Base-by-base conservation (phyloP, 2,888 invertebrate genomes). In the Tenthredo distinguenda region DNA sequence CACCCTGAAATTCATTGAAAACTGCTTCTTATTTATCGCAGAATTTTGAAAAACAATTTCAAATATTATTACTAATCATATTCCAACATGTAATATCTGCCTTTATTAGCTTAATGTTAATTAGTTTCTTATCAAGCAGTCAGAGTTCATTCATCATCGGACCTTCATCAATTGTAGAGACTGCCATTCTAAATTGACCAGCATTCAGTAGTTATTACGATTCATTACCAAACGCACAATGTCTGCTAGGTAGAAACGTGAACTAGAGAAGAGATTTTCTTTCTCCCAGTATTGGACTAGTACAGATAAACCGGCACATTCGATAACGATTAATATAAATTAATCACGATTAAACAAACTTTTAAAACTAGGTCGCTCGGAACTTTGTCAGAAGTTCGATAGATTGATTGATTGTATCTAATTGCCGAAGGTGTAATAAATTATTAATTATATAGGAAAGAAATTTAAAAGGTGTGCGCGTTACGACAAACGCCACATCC, bases 401-500 rank as follows among this genome's bases (percentile, higher is more conserved):
- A 31, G 21, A 43, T 43, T 37, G 21, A n/a, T 50, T 71, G 83
- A 15, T 50, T 65, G 12, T 68, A 26, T 34, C 83, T 71, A 71
- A 65, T 62, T 18, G 47, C n/a, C 68, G 71, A 83, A 2, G 43
- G 43, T 47, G 68, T 83, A 83, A 83, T 83, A 47, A 83, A 83
- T 83, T 68, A 68, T 43, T 68, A 34, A 83, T 50, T 26, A 71
- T 68, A 86, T 43, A 47, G 6, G n/a, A 74, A 86, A 85, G 82
- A 88, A 87, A 86, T 85, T 95, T 95, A 98, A 94, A 98, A 98
- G 31, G 98, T 98, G 94, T 98, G 97, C 87, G 98, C 97, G 95
- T 99, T 99, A 72, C 99, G 96, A 92, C 99, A 99, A 83, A 99
- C 98, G 72, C 99, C 99, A 94, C 99, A 99, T 87, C 99, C 99